Evolutionary conservation across 2,113 vertebrate genomes (phyloP).

Genomic region (Notechis scutatus): DNA sequence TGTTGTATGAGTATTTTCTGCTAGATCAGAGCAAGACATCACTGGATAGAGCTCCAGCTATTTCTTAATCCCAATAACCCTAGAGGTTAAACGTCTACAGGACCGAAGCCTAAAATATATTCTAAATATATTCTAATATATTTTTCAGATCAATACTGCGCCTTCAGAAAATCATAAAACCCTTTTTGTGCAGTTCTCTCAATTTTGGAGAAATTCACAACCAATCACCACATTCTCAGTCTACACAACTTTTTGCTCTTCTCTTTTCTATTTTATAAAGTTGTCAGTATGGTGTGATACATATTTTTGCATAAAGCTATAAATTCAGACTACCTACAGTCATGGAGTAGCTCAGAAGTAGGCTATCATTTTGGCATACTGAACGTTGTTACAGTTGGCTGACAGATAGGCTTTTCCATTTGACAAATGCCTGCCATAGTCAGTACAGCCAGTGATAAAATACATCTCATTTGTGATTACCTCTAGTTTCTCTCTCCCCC

Average conservation of each 20-base stretch:
- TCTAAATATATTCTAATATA: not conserved
- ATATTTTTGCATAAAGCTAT: not conserved
- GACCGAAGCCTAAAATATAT: not conserved
- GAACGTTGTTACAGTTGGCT: not conserved
- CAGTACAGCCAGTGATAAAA: not conserved
- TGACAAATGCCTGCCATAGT: not conserved
- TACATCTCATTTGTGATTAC: not conserved
- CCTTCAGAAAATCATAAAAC: not conserved
- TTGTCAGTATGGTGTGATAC: not conserved
- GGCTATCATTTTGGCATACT: not conserved
- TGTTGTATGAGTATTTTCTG: slow-evolving; percentile 5
- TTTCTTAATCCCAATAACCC: not conserved
- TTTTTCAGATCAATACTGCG: not conserved
- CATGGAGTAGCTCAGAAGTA: not conserved
- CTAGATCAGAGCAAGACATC: not conserved
- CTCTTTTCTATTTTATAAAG: not conserved
- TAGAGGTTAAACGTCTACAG: not conserved
- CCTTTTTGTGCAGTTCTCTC: not conserved
- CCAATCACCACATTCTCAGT: not conserved
- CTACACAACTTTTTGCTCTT: not conserved
- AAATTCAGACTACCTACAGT: not conserved
- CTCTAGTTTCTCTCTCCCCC: not conserved
- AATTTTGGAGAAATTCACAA: not conserved
- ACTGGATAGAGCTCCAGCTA: not conserved
- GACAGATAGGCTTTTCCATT: not conserved